Conservation (phyloP, 2,797 vertebrate species). For the Macropus fuliginosus region DNA sequence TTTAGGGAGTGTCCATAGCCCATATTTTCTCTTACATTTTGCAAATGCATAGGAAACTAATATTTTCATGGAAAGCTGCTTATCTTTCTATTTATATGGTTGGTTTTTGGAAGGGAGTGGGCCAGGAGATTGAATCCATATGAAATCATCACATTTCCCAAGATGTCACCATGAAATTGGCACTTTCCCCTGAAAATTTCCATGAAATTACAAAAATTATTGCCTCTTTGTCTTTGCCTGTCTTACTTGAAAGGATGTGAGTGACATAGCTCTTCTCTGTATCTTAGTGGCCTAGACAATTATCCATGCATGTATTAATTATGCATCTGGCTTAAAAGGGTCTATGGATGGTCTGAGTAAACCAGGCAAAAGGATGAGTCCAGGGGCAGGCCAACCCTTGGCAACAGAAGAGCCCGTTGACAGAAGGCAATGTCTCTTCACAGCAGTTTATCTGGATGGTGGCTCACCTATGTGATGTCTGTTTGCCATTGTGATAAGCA, state of each 20-base stretch:
- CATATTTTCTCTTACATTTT: neutral
- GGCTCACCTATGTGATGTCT: too few species aligned
- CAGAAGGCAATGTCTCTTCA: neutral
- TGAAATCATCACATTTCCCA: slow-evolving; percentile 79
- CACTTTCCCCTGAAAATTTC: slow-evolving; percentile 74
- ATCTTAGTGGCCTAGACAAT: slow-evolving; percentile 13
- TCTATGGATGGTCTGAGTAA: slow-evolving; percentile 14
- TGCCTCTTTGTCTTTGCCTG: slow-evolving; percentile 71
- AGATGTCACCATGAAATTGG: slow-evolving; percentile 76
- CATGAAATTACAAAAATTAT: slow-evolving; percentile 80
- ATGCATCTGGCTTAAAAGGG: slow-evolving; percentile 24
- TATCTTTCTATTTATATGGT: slow-evolving; percentile 40
- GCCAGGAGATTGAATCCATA: slow-evolving; percentile 70
- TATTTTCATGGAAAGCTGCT: slow-evolving; percentile 18
- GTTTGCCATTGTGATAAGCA: slow-evolving; percentile 32
- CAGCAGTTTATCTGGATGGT: neutral
- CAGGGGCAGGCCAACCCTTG: slow-evolving; percentile 28
- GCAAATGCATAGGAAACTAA: neutral
- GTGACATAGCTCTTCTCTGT: slow-evolving; percentile 24
- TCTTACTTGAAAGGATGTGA: slow-evolving; percentile 68
- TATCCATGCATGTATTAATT: slow-evolving; percentile 54
- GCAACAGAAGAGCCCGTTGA: neutral
- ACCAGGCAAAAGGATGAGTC: neutral
- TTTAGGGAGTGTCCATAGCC: neutral
- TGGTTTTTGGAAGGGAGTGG: slow-evolving; percentile 57